phyloP scores from a whole-genome alignment of 2,888 invertebrate species.

The Mactromeris polynyma region DNA sequence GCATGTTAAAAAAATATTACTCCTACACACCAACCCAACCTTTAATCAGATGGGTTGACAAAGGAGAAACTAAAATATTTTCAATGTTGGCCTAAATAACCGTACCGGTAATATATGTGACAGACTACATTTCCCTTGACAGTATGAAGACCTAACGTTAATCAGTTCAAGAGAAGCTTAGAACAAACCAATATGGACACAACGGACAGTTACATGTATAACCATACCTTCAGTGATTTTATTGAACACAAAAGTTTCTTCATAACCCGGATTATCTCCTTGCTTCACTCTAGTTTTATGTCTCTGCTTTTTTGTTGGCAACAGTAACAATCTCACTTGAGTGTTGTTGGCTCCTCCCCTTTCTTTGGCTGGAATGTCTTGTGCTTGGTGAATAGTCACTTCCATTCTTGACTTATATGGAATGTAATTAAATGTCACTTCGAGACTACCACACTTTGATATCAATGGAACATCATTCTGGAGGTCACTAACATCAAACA shows the following conservation, averaged over 20 bases:
- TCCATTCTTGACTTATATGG: conserved; percentile 97
- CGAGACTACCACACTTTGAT: conserved; percentile 91
- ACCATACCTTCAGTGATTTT: conserved; percentile 89
- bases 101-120: no score
- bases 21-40: no score
- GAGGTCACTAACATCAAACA: conserved; percentile 88
- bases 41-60: no score
- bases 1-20: no score
- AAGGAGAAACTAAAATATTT: no score
- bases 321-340: conserved; percentile 93
- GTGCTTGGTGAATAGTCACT: conserved; percentile 95
- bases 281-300: conserved; percentile 97
- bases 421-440: conserved; percentile 95
- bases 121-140: no score
- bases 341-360: conserved; percentile 84
- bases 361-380: conserved; percentile 91
- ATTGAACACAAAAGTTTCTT: conserved; percentile 96
- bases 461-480: conserved; percentile 84
- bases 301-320: conserved; percentile 97
- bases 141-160: no score
- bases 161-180: no score
- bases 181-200: background rate
- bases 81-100: no score
- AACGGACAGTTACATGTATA: background rate
- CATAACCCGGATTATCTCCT: conserved; percentile 96